Base-by-base conservation (phyloP, 2,888 invertebrate species). In the Drosophila mercatorum region DNA sequence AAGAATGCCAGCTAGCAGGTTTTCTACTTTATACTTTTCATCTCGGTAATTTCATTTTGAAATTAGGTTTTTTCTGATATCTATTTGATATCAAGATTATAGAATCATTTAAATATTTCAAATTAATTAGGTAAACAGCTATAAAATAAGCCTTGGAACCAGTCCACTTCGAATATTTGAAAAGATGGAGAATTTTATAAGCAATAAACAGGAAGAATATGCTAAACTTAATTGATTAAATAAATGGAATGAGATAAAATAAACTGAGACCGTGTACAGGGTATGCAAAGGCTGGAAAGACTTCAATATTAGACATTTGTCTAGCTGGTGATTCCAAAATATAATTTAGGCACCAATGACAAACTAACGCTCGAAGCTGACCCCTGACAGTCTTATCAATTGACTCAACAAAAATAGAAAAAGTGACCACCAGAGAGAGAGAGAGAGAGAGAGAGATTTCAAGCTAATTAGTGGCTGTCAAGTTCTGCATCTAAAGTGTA, bases 381-480 rank as follows among this genome's bases (percentile, higher is more conserved):
- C n/a, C 57, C 7, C 57, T n/a, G 34, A 7, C n/a, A 17, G 64
- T 28, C 72, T 79, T 77, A 82, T 83, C 80, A 67, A 61, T 36
- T 71, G 53, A 14, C 17, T 34, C 5, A 59, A 10, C 31, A 44
- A 31, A 55, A n/a, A 41, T 41, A 41, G 26, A 40, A 53, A 56
- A 17, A 12, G 8, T 31, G 10, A 46, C 2, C 7, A 12, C 28
- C 28, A 28, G 28, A 28, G 28, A 28, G 28, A 28, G 28, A 14
- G 12, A 12, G 7, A 14, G 7, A 6, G 12, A 26, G 7, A n/a
- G n/a, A 67, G 22, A 38, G 52, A 81, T 81, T 81, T 63, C 44
- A 55, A 58, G 61, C 58, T 75, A 81, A 80, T 80, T 80, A 76
- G 62, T 65, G 58, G 17, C 59, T 80, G 76, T 71, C 77, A 74